Evolutionary conservation across 2,888 invertebrate species (phyloP), one percentile per base, ranked within the genome.

Genomic region (Epirrita christyi): DNA sequence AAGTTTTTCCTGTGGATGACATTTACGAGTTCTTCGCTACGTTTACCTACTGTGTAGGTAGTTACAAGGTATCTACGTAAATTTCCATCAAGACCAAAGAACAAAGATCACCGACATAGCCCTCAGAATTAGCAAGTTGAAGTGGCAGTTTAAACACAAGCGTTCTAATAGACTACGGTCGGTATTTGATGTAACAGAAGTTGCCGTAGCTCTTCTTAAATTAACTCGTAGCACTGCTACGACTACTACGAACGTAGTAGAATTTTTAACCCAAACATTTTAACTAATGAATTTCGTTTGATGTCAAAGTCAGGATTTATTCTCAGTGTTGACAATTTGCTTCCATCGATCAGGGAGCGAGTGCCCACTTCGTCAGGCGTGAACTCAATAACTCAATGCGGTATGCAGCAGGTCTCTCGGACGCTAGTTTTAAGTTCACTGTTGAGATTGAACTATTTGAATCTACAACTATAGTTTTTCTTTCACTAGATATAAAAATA

Each of bases 1-100:
- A 63, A 65, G 61, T 55, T 60, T 52, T 61, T 56, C 43, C 54
- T 53, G 47, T 49, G 49, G 21, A 61, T 65, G 71, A 64, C 63
- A 70, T 68, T 71, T 71, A 66, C 48, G 56, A 63, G 52, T 42
- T 13, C 8, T 7, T 7, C 29, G 10, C 15, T 41, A 41, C 40
- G n/a, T 10, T 45, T 50, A 37, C 14, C 15, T 38, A 6, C 14
- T 29, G 47, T 50, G 47, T 55, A 47, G 53, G 52, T 14, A 14
- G 56, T 36, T 40, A 43, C 53, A 32, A n/a, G n/a, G 11, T 11
- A 11, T 36, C 36, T 36, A 36, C 36, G 11, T 5, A 11, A 36
- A 11, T 32, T 32, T 32, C 32, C n/a, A n/a, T n/a, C n/a, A n/a
- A n/a, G n/a, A n/a, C n/a, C n/a, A n/a, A n/a, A n/a, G n/a, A n/a